phyloP scores from a whole-genome alignment of 2,113 vertebrate species.

The Naja naja region DNA sequence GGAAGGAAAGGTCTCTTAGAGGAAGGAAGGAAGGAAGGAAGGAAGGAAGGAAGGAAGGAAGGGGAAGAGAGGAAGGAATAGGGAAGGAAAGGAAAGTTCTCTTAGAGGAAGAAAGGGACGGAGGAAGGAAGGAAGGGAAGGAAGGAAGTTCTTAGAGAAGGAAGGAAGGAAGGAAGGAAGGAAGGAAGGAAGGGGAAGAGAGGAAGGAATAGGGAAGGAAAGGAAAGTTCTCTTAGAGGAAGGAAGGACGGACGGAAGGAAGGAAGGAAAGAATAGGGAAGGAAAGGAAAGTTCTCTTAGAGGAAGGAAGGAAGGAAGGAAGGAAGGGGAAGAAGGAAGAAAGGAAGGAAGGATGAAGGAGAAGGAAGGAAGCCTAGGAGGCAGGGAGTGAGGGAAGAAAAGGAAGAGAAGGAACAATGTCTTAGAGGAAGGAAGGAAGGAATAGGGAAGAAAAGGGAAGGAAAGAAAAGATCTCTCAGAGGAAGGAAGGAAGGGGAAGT shows the following conservation, averaged over 20 bases:
- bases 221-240: neutral
- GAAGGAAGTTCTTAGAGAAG: no score
- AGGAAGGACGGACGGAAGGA: neutral
- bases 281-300: neutral
- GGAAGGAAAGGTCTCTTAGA: neutral
- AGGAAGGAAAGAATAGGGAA: neutral
- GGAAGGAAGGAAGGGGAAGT: no score
- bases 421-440: neutral
- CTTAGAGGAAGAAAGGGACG: no score
- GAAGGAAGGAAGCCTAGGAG: accelerated
- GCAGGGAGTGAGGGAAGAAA: neutral
- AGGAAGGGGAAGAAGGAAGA: no score
- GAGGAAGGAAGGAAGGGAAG: no score
- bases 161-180: neutral
- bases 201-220: neutral
- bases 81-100: no score
- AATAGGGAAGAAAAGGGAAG: neutral
- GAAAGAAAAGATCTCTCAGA: no score
- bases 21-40: neutral
- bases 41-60: neutral
- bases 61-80: no score
- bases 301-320: neutral
- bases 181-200: neutral
- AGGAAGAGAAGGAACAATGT: no score
- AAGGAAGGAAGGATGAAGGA: neutral